Percentiles rank a stretch among this genome's conserved stretches.
Evolutionary conservation across 2,797 vertebrate species (phyloP).

Genomic region (Poeciliopsis infans): DNA sequence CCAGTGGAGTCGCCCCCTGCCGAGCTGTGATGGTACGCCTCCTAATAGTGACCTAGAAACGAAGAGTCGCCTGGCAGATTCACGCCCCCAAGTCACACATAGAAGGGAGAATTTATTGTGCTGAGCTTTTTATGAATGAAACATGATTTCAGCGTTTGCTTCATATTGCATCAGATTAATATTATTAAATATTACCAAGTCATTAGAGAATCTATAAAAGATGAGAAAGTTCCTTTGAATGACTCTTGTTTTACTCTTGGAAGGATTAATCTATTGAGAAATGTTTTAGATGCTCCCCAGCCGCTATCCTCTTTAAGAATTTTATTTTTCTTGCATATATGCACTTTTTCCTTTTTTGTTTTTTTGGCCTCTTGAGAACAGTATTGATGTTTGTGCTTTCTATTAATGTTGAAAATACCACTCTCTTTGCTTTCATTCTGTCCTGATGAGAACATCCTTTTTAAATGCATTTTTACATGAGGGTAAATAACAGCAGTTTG

Average conservation of each 20-base stretch:
- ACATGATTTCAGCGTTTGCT: conserved; percentile 47
- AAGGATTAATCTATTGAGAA: conserved; percentile 55
- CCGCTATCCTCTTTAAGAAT: conserved; percentile 45
- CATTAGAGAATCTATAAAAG: conserved; percentile 51
- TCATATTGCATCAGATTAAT: conserved; percentile 64
- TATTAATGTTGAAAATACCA: conserved; percentile 65
- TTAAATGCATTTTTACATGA: conserved; percentile 63
- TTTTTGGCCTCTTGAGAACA: conserved; percentile 58
- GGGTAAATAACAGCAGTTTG: conserved; percentile 46
- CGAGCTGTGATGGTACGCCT: conserved; percentile 93
- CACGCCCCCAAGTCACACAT: conserved; percentile 33
- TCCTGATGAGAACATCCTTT: conserved; percentile 66
- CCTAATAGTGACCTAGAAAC: conserved; percentile 62
- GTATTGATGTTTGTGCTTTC: conserved; percentile 73
- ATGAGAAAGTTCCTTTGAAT: conserved; percentile 32
- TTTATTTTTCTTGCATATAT: conserved; percentile 46
- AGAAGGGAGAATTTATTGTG: conserved; percentile 32
- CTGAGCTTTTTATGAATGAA: conserved; percentile 36
- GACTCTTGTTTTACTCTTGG: conserved; percentile 44
- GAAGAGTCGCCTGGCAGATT: conserved; percentile 37
- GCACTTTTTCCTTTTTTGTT: conserved; percentile 60
- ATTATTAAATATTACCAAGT: conserved; percentile 36
- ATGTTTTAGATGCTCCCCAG: conserved; percentile 53
- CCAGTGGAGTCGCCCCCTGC: conserved; percentile 96
- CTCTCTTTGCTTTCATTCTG: conserved; percentile 53